Evolutionary conservation across 2,113 vertebrate species (phyloP), one percentile per base, ranked within the genome.

Genomic region (Nansenia antarctica): DNA sequence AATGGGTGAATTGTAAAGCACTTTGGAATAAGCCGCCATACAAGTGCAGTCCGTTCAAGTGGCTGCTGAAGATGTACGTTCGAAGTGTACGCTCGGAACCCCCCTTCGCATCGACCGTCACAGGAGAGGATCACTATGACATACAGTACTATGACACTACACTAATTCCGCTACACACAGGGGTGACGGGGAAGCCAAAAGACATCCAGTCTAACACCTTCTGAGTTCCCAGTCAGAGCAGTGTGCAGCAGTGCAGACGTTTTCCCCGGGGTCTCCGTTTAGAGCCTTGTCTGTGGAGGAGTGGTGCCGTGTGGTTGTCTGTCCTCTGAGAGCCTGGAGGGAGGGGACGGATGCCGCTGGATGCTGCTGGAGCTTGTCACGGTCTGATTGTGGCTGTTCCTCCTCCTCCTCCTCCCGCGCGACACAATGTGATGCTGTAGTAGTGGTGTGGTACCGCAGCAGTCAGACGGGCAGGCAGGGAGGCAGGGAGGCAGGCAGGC

Each of bases 351-450:
- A 49, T n/a, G n/a, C n/a, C 20, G 7, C 45, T 81, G 80, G 58
- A 3, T 75, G 77, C 76, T 78, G 79, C 84, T 24, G 80, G 76
- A 80, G 78, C 82, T 73, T 77, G 86, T 86, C 86, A 86, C 72
- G 74, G 78, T 87, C 85, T 82, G 76, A 82, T 84, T 84, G 14
- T n/a, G n/a, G n/a, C 58, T n/a, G 30, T n/a, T 60, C 9, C 20
- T n/a, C n/a, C 14, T 24, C 9, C 45, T 27, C 32, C 30, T 35
- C n/a, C n/a, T n/a, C n/a, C n/a, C n/a, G 49, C 7, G 22, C 18
- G 0, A 20, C 20, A 53, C 22, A 1, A 20, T 53, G 20, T 24
- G 49, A 24, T n/a, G n/a, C n/a, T n/a, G n/a, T n/a, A n/a, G n/a
- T n/a, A n/a, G n/a, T n/a, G n/a, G n/a, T n/a, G n/a, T n/a, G n/a